Evolutionary conservation across 2,113 vertebrate genomes (phyloP).

Genomic region (Petrocephalus microphthalmus): DNA sequence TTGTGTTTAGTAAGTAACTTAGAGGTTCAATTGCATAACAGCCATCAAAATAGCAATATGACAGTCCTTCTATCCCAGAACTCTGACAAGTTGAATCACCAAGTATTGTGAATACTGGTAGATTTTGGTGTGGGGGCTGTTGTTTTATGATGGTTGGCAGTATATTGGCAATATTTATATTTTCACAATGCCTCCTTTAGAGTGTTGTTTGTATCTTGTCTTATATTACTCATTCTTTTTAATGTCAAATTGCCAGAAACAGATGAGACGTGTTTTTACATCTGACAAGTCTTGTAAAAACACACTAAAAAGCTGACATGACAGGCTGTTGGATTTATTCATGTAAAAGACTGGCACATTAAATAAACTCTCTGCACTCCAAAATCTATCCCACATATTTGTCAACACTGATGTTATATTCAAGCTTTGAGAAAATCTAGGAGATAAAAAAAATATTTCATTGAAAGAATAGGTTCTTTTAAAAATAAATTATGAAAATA

Average conservation of each 20-base stretch:
- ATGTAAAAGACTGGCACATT: not conserved
- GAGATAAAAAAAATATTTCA: not conserved
- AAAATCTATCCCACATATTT: conserved; percentile 40
- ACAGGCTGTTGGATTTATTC: not conserved
- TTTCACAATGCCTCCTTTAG: conserved; percentile 45
- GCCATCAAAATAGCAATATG: conserved; percentile 21
- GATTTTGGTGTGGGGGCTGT: conserved; percentile 32
- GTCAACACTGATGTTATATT: not conserved
- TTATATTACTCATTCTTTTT: conserved; percentile 3
- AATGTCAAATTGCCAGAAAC: not conserved
- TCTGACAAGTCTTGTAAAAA: conserved; percentile 12
- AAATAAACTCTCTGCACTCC: conserved; percentile 25
- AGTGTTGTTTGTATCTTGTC: conserved; percentile 43
- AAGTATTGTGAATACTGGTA: not conserved
- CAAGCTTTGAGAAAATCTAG: not conserved
- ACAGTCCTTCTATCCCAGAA: conserved; percentile 26
- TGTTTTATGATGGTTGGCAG: conserved; percentile 37
- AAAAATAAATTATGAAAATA: not conserved
- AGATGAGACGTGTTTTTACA: conserved; percentile 10
- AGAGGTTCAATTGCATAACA: not conserved
- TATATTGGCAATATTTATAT: conserved; percentile 53
- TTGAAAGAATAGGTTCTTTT: not conserved
- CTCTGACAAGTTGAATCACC: conserved; percentile 40
- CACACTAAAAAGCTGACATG: not conserved
- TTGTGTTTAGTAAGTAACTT: conserved; percentile 36